Conservation (phyloP, 2,888 invertebrate species). For the Caenorhabditis virilis region DNA sequence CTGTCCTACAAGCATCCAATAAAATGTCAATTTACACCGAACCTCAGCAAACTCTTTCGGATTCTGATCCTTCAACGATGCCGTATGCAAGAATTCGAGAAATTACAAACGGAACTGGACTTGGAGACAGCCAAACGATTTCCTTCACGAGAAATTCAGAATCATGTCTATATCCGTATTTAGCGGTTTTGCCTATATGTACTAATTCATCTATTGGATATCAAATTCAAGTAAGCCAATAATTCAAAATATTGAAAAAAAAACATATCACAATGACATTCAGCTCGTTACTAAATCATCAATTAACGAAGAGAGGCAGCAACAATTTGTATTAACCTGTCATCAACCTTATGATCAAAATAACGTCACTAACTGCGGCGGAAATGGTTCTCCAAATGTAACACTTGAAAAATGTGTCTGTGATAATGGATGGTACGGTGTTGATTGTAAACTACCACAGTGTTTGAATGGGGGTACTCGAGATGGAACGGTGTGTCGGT, state of each 20-base stretch:
- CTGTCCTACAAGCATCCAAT: too few relatives aligned
- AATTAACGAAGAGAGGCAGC: slow-evolving; percentile 1
- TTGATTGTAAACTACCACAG: slow-evolving; percentile 19
- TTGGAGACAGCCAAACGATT: not conserved
- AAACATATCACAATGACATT: not conserved
- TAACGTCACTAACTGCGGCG: slow-evolving; percentile 5
- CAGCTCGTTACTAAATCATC: not conserved
- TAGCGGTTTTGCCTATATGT: slow-evolving; percentile 12
- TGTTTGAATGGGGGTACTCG: slow-evolving; percentile 13
- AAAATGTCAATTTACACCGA: slow-evolving; percentile 10
- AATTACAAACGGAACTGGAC: slow-evolving; percentile 6
- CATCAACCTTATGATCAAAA: slow-evolving; percentile 4
- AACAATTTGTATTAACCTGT: slow-evolving; percentile 24
- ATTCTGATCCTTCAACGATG: slow-evolving; percentile 9
- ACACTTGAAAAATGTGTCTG: slow-evolving; percentile 3
- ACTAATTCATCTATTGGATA: slow-evolving; percentile 14
- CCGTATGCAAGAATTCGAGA: slow-evolving; percentile 12
- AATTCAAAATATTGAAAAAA: not conserved
- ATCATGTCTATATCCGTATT: slow-evolving; percentile 12
- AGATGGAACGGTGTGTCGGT: slow-evolving; percentile 22
- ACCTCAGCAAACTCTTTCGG: not conserved
- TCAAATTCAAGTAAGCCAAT: slow-evolving; percentile 15
- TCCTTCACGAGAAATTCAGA: slow-evolving; percentile 11
- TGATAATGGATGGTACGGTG: slow-evolving; percentile 8
- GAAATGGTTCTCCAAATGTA: slow-evolving; percentile 10